Base-by-base conservation (phyloP, 2,888 invertebrate species). In the Crossocerus cetratus region DNA sequence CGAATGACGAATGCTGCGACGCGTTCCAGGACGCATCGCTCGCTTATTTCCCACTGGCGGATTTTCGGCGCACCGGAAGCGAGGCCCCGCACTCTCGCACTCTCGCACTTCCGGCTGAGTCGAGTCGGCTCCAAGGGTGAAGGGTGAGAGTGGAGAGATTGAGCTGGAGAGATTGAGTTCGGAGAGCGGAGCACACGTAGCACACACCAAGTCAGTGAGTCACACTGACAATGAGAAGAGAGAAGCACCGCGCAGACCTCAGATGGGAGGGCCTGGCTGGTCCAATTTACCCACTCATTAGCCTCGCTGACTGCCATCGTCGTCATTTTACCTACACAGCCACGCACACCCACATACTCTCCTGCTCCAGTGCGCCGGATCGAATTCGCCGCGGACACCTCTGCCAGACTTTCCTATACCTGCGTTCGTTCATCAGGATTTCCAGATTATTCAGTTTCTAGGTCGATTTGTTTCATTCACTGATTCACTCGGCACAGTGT, bases 231-330 rank as follows among this genome's bases (percentile, higher is more conserved):
- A 74, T 65, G 77, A 74, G 82, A 83, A 74, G 77, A 82, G 81
- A 84, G 83, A 80, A 75, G 64, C 77, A 67, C 70, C 74, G 77
- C 78, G 75, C 82, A 74, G 80, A 81, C 80, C 78, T 82, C 81
- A 79, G 77, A 85, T 80, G 74, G 79, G 64, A 79, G 78, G 76
- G 83, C 84, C 80, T 80, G 81, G 76, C 72, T 82, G 84, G 84
- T 80, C 85, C 88, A 89, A 89, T 89, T 89, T 88, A 88, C 83
- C 80, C 84, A 83, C 88, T 88, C 87, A 86, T 88, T 88, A 89
- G 84, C 85, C 84, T 84, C 75, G 70, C 80, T 64, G 69, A 67
- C 72, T 69, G 75, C 69, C 72, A 83, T 83, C 84, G 83, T 83
- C 81, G 75, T 77, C 77, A 79, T 70, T 49, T 49, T 49, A 49